These are phyloP conservation scores for Epinotia brunnichana DNA, from an alignment of 2,888 invertebrate genomes.

Conservation along the genomic window DNA sequence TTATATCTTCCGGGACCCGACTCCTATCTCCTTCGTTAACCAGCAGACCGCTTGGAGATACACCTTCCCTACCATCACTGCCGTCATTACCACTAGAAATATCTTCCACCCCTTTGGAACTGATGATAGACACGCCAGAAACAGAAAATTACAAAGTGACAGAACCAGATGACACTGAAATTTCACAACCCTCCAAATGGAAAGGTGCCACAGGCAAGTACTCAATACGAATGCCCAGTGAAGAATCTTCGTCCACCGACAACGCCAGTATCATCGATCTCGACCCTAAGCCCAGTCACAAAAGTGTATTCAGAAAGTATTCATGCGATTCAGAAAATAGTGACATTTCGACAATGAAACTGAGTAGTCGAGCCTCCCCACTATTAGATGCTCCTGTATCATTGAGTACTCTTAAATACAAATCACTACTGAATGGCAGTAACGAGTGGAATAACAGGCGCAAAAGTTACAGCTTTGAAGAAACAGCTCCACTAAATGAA, in stretches of 20 bases:
- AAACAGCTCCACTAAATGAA: conserved; percentile 70
- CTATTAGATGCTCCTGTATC: conserved; percentile 69
- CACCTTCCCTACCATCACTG: conserved; percentile 28
- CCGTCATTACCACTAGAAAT: conserved; percentile 67
- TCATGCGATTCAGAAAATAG: conserved; percentile 72
- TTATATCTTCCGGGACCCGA: conserved; percentile 76
- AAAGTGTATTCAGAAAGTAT: conserved; percentile 65
- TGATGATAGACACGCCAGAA: conserved; percentile 62
- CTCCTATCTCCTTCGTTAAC: conserved; percentile 66
- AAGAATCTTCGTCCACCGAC: conserved; percentile 78
- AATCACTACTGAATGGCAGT: conserved; percentile 72
- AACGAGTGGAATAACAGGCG: conserved; percentile 88
- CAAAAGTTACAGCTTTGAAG: conserved; percentile 90
- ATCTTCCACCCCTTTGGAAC: conserved; percentile 73
- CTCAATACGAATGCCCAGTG: conserved; percentile 87
- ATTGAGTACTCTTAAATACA: conserved; percentile 74
- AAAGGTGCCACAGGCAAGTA: conserved; percentile 86
- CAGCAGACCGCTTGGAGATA: conserved; percentile 50
- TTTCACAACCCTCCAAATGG: conserved; percentile 85
- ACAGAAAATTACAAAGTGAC: conserved; percentile 77
- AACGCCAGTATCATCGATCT: conserved; percentile 78
- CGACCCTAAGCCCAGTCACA: conserved; percentile 63
- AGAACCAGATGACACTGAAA: conserved; percentile 83
- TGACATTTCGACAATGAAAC: conserved; percentile 62
- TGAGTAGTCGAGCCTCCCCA: conserved; percentile 65